Base-by-base conservation (phyloP, 2,888 invertebrate genomes). In the Blastobasis adustella region DNA sequence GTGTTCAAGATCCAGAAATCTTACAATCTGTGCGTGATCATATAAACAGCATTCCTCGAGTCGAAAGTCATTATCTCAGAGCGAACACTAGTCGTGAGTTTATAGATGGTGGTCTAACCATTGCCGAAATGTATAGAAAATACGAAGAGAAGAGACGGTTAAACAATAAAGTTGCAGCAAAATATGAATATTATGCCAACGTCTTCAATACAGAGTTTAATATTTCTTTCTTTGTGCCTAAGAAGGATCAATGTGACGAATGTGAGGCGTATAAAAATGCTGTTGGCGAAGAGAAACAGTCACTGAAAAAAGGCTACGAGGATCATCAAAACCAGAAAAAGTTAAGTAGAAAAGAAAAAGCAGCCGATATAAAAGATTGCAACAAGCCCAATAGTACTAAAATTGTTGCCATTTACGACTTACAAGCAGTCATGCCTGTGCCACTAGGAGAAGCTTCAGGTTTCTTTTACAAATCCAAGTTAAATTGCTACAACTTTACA, bases 171-270 rank as follows among this genome's bases (percentile, higher is more conserved):
- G 8, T 42, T 10, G 43, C 44, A 10, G 54, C 46, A n/a, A 51
- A 37, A 5, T 54, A 51, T 46, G 54, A 54, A 6, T 8, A 7
- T 6, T 50, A 42, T 37, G 3, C 3, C 4, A 41, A 38, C 4
- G 55, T 57, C 47, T 57, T 58, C 39, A 61, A 56, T 10, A 50
- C 52, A 40, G 59, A 62, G 45, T 62, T 58, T 49, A 62, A 62
- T 50, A 55, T 58, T 37, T 50, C 51, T 9, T 52, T 59, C 49
- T 60, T 58, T 43, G 49, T 36, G 3, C 59, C 60, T 1, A 59
- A 61, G 52, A 62, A 59, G 49, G 61, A 64, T 50, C 51, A 50
- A 44, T 61, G 60, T 41, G 58, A 59, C 49, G 5, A 51, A 10
- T 61, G 60, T 43, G 59, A 51, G 43, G 43, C 59, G 3, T 60